phyloP scores from a whole-genome alignment of 1,140 invertebrate species.

The Musca vetustissima region DNA sequence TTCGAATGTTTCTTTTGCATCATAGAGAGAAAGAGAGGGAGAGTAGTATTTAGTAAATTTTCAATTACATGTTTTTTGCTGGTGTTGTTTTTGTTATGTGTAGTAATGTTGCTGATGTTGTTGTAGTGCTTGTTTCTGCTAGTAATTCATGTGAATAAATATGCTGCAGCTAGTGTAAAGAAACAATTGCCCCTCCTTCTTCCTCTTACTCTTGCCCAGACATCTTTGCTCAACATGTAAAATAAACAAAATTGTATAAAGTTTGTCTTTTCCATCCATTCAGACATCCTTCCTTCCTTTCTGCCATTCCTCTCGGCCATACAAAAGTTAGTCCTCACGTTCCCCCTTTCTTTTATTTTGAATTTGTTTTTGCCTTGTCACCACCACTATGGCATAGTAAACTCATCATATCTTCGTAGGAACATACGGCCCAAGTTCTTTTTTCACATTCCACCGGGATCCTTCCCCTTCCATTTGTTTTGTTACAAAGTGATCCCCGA shows the following conservation, averaged over 20 bases:
- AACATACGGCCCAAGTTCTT: too few species aligned
- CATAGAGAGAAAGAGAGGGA: too few species aligned
- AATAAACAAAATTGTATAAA: constrained; percentile 19
- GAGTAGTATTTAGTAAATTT: constrained; percentile 3
- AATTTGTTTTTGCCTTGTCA: too few species aligned
- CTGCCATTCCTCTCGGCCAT: not conserved
- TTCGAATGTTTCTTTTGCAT: constrained; percentile 1
- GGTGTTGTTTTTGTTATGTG: not conserved
- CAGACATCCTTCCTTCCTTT: constrained; percentile 5
- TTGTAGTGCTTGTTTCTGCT: not conserved
- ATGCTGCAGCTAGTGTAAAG: not conserved
- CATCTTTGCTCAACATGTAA: constrained; percentile 5
- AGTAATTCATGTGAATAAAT: constrained; percentile 20
- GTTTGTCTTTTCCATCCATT: constrained; percentile 6
- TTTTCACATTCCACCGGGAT: too few species aligned
- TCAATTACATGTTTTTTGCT: constrained; percentile 8
- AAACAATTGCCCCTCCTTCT: not conserved
- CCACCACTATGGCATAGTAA: too few species aligned
- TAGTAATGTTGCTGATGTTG: not conserved
- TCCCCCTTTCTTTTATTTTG: too few species aligned
- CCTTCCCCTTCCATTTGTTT: too few species aligned
- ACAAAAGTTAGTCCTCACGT: too few species aligned
- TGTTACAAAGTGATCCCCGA: too few species aligned
- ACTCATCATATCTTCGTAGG: too few species aligned
- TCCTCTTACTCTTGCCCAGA: too few species aligned